Conservation (phyloP, 2,113 vertebrate species). For the Pleuronectes platessa region DNA sequence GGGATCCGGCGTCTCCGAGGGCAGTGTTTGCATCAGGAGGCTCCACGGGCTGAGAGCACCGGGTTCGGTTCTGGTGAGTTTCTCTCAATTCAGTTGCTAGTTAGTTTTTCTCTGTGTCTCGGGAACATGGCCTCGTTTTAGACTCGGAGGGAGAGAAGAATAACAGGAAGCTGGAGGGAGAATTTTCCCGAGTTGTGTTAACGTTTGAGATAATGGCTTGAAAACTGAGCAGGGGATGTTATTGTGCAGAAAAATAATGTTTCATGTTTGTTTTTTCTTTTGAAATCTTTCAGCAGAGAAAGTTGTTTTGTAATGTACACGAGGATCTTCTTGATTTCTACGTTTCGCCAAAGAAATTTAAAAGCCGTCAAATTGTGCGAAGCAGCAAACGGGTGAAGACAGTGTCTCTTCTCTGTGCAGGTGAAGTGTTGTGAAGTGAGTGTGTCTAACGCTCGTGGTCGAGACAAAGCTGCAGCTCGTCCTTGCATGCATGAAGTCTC, state of each 20-base stretch:
- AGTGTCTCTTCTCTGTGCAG: neutral
- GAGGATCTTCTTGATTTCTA: neutral
- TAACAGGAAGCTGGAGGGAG: conserved; percentile 62
- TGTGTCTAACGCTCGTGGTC: conserved; percentile 17
- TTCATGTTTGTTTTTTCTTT: neutral
- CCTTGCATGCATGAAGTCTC: conserved; percentile 32
- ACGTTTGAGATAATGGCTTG: conserved; percentile 18
- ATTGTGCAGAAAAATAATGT: neutral
- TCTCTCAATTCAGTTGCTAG: neutral
- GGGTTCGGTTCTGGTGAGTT: conserved; percentile 33
- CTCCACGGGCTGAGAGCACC: neutral
- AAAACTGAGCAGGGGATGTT: conserved; percentile 23
- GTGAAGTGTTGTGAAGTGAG: conserved; percentile 4
- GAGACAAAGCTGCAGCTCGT: conserved; percentile 15
- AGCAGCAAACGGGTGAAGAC: neutral
- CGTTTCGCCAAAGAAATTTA: neutral
- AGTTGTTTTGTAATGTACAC: neutral
- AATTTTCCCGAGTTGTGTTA: conserved; percentile 41
- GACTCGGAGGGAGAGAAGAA: conserved; percentile 40
- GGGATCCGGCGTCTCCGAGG: neutral
- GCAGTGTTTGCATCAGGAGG: conserved; percentile 21
- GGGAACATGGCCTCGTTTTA: conserved; percentile 1
- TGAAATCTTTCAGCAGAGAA: too few species aligned
- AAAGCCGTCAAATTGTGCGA: neutral
- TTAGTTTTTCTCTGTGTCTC: neutral